Conservation (phyloP, 2,113 vertebrate species). For the Rattus rattus region DNA sequence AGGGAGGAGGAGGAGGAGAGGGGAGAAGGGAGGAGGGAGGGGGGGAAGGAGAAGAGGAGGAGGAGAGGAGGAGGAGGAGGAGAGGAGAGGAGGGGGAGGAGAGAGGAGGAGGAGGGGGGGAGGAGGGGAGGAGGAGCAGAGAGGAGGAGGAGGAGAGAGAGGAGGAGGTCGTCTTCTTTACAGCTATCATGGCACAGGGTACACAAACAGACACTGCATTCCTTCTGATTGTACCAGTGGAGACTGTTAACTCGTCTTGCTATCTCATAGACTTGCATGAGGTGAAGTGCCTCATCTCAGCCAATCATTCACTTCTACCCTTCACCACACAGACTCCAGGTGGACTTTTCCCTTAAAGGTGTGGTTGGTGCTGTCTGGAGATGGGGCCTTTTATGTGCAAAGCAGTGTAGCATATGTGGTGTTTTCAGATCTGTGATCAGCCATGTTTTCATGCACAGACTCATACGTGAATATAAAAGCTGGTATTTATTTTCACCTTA, state of each 20-base stretch:
- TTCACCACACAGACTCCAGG: not conserved
- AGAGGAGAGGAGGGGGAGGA: no score
- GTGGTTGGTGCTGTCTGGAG: not conserved
- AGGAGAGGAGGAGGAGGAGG: no score
- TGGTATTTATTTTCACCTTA: slow-evolving; percentile 18
- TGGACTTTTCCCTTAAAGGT: not conserved
- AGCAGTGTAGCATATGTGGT: not conserved
- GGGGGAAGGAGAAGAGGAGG: no score
- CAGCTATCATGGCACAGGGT: not conserved
- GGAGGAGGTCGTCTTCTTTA: not conserved
- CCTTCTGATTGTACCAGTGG: not conserved
- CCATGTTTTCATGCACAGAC: not conserved
- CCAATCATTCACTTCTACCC: not conserved
- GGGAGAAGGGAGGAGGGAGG: no score
- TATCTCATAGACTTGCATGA: not conserved
- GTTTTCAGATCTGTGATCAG: not conserved
- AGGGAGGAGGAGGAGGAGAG: no score
- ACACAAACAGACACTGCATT: rapidly evolving
- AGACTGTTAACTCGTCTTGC: not conserved
- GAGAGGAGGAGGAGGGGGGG: no score
- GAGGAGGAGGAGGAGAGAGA: no score
- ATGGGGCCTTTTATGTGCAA: not conserved
- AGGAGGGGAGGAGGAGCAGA: no score
- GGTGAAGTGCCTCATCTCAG: not conserved
- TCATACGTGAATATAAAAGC: not conserved